Base-by-base conservation (phyloP, 2,888 invertebrate genomes). In the Apotomis turbidana region DNA sequence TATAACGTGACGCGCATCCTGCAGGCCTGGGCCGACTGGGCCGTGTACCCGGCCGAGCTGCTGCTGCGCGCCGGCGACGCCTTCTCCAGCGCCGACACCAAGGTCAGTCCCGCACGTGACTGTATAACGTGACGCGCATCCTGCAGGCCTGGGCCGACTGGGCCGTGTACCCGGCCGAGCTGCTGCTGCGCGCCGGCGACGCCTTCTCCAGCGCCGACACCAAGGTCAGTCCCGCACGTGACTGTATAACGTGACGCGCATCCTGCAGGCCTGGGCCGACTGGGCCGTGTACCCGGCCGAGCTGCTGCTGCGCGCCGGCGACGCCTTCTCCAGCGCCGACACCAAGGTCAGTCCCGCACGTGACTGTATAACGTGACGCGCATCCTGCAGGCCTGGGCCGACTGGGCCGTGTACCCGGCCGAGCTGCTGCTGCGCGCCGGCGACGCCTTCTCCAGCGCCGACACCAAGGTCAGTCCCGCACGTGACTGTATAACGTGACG, bases 61-160 rank as follows among this genome's bases (percentile, higher is more conserved):
- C 94, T 99, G 75, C 95, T 97, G 75, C 96, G 95, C 83, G 91
- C 99, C 74, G 98, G 98, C 86, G 97, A 98, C 83, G 95, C 97
- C 10, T 99, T 99, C 89, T 93, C 99, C 3, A 99, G 99, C 4
- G 87, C 88, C 15, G 90, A 90, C 85, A 87, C 87, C 41, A 41
- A 41, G 41, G 41, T 41, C 41, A 41, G 41, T 4, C 5, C 41
- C 2, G 27, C 1, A 41, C 41, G 5, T 41, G 41, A 5, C 41
- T 41, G 41, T 41, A 1, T 5, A 6, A 4, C 96, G 97, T 83
- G 98, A n/a, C n/a, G n/a, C n/a, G n/a, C n/a, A 97, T 98, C 79
- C 95, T 99, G 86, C 96, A 97, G 83, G 98, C 99, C 1, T 99
- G 99, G 99, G 99, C 99, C 87, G 99, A 99, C 86, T 98, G 98